These are phyloP conservation scores for Elymnias hypermnestra DNA, from an alignment of 1,140 invertebrate species.

Conservation along the genomic window DNA sequence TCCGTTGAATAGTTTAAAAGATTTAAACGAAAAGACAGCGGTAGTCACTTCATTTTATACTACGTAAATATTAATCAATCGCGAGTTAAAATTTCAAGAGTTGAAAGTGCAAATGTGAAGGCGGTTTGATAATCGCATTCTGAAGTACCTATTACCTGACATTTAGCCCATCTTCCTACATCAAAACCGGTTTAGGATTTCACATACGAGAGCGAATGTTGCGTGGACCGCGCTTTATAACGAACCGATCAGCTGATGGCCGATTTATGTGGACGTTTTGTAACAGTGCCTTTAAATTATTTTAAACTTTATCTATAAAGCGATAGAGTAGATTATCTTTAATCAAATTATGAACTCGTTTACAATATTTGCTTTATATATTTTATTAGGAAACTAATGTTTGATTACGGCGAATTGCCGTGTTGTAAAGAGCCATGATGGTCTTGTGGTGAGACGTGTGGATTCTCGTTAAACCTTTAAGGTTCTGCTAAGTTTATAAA, in stretches of 20 bases:
- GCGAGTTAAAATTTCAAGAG: not conserved
- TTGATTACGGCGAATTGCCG: slow-evolving; percentile 2
- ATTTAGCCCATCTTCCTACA: slow-evolving; percentile 3
- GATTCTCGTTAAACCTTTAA: too few species aligned
- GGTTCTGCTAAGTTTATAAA: not conserved
- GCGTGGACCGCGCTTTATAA: slow-evolving; percentile 8
- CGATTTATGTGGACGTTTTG: slow-evolving; percentile 12
- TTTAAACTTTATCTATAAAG: not conserved
- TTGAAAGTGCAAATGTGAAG: not conserved
- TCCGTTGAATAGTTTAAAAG: too few species aligned
- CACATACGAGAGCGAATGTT: slow-evolving; percentile 4
- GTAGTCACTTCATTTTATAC: too few species aligned
- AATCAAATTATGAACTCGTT: not conserved
- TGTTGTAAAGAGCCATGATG: too few species aligned
- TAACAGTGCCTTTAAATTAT: not conserved
- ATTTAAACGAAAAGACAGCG: too few species aligned
- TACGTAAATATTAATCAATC: not conserved
- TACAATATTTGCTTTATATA: not conserved
- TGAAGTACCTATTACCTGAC: not conserved
- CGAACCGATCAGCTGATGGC: slow-evolving; percentile 13
- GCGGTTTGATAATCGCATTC: not conserved
- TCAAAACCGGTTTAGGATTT: not conserved
- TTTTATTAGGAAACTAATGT: slow-evolving; percentile 10
- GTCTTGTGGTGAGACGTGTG: too few species aligned
- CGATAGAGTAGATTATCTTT: not conserved